Base-by-base conservation (phyloP, 64 coral and sea anemone genomes). In the Montipora cactus region DNA sequence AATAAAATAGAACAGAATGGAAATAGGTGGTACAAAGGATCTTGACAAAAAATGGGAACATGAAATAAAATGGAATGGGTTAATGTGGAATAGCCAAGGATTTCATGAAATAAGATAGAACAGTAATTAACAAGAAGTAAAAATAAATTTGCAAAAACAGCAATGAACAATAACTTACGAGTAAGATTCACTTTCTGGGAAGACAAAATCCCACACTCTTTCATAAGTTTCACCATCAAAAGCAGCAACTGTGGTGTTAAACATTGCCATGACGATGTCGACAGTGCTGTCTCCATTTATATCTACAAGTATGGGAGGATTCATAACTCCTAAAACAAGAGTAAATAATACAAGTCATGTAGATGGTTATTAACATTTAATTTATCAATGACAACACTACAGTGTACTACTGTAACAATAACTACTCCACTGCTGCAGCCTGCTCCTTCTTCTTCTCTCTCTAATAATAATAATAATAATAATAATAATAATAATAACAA, bases 221-320 rank as follows among this genome's bases (percentile, higher is more conserved):
- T 89, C 77, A 61, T 94, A 91, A 0, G 95, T 92, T 80, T 99
- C 98, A 45, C 98, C 98, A 92, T 99, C 95, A 92, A 99, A 96
- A 76, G 98, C 98, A 64, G 90, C 73, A 49, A 99, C 81, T 76
- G 98, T 96, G 69, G 92, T 89, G 47, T 99, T 96, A 59, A 83
- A 99, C 98, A 99, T 96, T 76, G 95, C 85, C 92, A 96, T 99
- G n/a, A 84, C 90, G 44, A 99, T 96, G 75, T 99, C 98, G 72
- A 99, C 98, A 46, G 95, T 96, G 10, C 98, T 95, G 87, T 99
- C 98, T 64, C 94, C 88, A 49, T 96, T 99, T 18, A 99, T 61
- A 74, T 99, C 98, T 25, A 94, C 98, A 69, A 99, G 92, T 45
- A 99, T 86, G 61, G 98, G 98, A 59, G 98, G 98, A 18, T 81